Base-by-base conservation (phyloP, 2,113 vertebrate genomes). In the Charina bottae region DNA sequence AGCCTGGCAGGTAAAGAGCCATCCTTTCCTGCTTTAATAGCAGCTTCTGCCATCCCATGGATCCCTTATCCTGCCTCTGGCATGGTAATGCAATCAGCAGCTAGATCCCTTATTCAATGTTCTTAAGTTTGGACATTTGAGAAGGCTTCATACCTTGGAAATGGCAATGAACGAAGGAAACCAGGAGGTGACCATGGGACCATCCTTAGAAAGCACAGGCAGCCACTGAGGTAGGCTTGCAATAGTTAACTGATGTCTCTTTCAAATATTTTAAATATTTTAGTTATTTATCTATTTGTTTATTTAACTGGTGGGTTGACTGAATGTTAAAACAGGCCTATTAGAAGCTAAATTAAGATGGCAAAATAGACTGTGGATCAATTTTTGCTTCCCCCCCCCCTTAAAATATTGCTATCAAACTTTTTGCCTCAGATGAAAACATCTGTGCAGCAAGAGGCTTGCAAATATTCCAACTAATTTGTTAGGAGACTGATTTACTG, bases 401-500 rank as follows among this genome's bases (percentile, higher is more conserved):
- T 49, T 78, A 94, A 84, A 3, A 28, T 93, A 60, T 2, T 84
- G 37, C 23, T 92, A 42, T 91, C 72, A 92, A 89, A 92, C 87
- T 64, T 89, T 89, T 68, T 94, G 1, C 33, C 90, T 95, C 60
- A 84, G 89, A 88, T 91, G 21, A 89, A 95, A 95, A 93, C 1
- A 21, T 53, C 24, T 93, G 42, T 94, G 93, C 49, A 92, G 24
- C 24, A 24, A 54, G 94, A 92, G 6, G 49, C n/a, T 88, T 83
- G 72, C 87, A 95, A 92, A 93, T 96, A 95, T 93, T 95, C n/a
- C 72, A 84, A 33, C 19, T 83, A 94, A 93, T 91, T 95, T 93
- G 23, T 93, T 94, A 93, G 42, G 53, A 62, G 49, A 68, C 56
- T 95, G 90, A 94, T 95, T 95, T 92, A 93, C 62, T 94, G 93